These are phyloP conservation scores for Oxystoma pomonae DNA, from an alignment of 2,888 invertebrate genomes.

Conservation along the genomic window DNA sequence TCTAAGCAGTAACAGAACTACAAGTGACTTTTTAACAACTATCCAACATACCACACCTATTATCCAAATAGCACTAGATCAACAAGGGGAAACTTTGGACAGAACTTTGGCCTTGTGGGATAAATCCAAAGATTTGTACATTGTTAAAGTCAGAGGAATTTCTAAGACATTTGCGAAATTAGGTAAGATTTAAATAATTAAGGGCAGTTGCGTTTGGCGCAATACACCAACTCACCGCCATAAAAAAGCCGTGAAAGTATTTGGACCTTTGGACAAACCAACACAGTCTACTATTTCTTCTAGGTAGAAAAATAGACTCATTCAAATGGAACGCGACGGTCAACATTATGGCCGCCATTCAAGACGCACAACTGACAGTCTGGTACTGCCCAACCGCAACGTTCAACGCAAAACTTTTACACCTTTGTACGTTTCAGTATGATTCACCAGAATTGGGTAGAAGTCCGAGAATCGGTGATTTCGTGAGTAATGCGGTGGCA, in stretches of 20 bases:
- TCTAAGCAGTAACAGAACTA: conserved; percentile 65
- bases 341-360: conserved; percentile 74
- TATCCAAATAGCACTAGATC: conserved; percentile 78
- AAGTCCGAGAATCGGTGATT: conserved; percentile 74
- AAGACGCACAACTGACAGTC: conserved; percentile 72
- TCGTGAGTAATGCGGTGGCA: conserved; percentile 79
- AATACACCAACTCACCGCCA: no score
- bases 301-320: conserved; percentile 55
- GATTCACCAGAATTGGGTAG: conserved; percentile 75
- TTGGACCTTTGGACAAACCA: neutral
- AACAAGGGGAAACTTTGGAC: conserved; percentile 73
- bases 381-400: conserved; percentile 80
- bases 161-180: conserved; percentile 67
- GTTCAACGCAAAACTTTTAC: conserved; percentile 66
- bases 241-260: neutral
- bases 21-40: conserved; percentile 68
- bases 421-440: conserved; percentile 54
- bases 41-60: conserved; percentile 75
- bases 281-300: conserved; percentile 16
- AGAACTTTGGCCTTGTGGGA: conserved; percentile 86
- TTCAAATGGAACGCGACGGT: conserved; percentile 70
- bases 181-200: no score
- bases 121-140: conserved; percentile 80
- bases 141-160: conserved; percentile 67
- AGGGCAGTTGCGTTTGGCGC: no score